Base-by-base conservation (phyloP, 1,140 invertebrate genomes). In the Lepidurus apus region DNA sequence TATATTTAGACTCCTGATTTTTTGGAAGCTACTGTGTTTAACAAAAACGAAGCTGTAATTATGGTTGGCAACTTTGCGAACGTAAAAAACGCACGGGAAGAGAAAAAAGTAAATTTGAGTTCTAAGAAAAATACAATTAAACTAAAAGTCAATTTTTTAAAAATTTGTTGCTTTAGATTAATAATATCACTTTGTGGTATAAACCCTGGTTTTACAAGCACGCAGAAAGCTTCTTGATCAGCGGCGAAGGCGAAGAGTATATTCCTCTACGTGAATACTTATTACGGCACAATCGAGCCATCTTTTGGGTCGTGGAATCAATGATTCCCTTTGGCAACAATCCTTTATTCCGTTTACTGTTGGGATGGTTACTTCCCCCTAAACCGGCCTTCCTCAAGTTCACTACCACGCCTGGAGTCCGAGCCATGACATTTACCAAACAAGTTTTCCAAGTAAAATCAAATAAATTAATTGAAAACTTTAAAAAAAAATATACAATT, bases 181-280 rank as follows among this genome's bases (percentile, higher is more conserved):
- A 89, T 81, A 81, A 85, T 73, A 80, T 89, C 10, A 83, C 86
- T 10, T 81, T 80, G 24, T 89, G 88, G 86, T 88, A 88, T 82
- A 89, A 89, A 81, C 88, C 88, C 7, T 89, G 90, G 89, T 91
- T 91, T 82, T 91, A 89, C 83, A 89, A 89, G 80, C 88, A 91
- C 82, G 88, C 88, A 0, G 87, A 90, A 81, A 82, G 80, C 1
- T 88, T 88, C 79, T 80, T 88, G 43, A 81, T 81, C n/a, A 85
- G 82, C 80, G 86, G 85, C 7, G 81, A 84, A 79, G 83, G 83
- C 43, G 85, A 87, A 74, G 88, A 89, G 82, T 87, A 87, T 75
- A 87, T 89, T 78, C 88, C 88, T 1, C 78, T 89, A 42, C 76
- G 85, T 76, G 87, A 89, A 43, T 89, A 89, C 81, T 82, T 89